Evolutionary conservation across 2,113 vertebrate species (phyloP).

Genomic region (Heptranchias perlo): DNA sequence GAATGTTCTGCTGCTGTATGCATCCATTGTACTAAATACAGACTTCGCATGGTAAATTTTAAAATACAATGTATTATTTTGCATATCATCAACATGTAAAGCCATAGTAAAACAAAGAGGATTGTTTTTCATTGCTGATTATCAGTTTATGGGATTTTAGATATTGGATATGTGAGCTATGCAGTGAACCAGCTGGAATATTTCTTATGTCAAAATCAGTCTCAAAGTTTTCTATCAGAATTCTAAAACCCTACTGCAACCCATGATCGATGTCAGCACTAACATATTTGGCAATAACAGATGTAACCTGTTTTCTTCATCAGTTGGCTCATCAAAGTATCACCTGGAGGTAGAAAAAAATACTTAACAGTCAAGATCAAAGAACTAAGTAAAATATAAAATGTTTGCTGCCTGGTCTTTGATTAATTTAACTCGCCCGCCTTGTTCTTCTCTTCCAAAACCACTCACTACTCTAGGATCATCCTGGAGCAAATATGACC

Average conservation of each 20-base stretch:
- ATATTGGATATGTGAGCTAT: not conserved
- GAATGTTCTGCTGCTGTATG: not conserved
- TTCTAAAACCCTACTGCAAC: not conserved
- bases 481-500: not conserved
- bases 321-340: constrained; percentile 1
- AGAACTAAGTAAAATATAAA: not conserved
- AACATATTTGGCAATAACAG: not conserved
- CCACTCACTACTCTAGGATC: not conserved
- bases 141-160: not conserved
- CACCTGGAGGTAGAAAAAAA: not conserved
- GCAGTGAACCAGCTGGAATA: not conserved
- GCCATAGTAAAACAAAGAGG: not conserved
- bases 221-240: not conserved
- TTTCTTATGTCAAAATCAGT: not conserved
- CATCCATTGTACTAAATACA: not conserved
- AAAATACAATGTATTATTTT: not conserved
- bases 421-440: not conserved
- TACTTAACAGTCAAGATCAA: not conserved
- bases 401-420: not conserved
- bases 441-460: not conserved
- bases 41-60: not conserved
- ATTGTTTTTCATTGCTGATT: not conserved
- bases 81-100: constrained; percentile 3
- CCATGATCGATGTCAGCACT: not conserved
- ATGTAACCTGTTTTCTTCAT: not conserved